Conservation (phyloP, 92 coral and sea anemone genomes). For the Porites cylindrica region DNA sequence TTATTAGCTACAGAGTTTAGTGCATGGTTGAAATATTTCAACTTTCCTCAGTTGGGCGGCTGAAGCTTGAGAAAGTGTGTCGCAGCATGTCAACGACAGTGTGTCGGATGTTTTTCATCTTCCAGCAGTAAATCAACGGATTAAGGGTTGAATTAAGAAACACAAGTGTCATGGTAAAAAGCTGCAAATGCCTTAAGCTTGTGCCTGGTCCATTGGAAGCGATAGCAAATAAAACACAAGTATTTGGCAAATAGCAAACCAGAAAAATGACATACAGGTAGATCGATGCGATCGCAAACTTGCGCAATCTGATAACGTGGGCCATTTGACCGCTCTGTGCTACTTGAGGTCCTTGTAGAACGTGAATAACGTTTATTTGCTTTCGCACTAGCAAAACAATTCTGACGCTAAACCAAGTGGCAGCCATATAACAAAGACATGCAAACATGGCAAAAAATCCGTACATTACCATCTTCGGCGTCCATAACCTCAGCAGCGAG, state of each 20-base stretch:
- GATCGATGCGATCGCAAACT: not conserved
- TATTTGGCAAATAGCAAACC: not conserved
- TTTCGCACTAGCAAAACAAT: not conserved
- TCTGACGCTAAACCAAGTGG: not conserved
- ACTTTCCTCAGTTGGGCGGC: too few species aligned
- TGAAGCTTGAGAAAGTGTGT: not conserved
- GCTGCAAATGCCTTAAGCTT: not conserved
- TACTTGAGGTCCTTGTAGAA: not conserved
- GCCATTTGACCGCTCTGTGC: not conserved
- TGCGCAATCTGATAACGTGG: not conserved
- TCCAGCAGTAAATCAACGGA: not conserved
- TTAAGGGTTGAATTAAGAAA: not conserved
- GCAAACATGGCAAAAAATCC: not conserved
- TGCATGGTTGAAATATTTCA: too few species aligned
- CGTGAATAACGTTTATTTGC: not conserved
- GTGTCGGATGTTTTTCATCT: constrained; percentile 10
- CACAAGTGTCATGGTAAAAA: not conserved
- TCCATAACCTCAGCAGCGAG: not conserved
- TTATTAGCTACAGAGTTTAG: too few species aligned
- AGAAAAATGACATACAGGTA: not conserved
- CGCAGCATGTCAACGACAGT: not conserved
- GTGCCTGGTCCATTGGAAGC: not conserved
- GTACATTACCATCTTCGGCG: not conserved
- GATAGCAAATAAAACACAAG: not conserved
- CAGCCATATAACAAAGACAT: not conserved